Conservation (phyloP, 2,113 vertebrate species). For the Tupaia chinensis region DNA sequence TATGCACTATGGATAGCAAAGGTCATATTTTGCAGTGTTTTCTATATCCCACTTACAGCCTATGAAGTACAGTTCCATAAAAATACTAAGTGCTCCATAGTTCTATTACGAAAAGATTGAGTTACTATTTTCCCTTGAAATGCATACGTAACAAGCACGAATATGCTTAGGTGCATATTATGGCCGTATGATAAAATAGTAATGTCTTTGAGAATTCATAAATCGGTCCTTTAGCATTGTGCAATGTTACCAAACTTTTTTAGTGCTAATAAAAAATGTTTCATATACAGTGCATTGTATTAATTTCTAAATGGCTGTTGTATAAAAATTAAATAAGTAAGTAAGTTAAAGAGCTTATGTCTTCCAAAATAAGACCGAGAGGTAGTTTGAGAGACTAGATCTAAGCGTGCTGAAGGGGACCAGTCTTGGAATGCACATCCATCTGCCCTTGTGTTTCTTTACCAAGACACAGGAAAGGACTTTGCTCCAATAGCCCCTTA, state of each 20-base stretch:
- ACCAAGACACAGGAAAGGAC: too few relatives aligned
- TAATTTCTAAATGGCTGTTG: background rate
- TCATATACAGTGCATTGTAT: background rate
- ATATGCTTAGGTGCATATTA: background rate
- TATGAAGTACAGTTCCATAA: background rate
- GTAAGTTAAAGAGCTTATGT: too few relatives aligned
- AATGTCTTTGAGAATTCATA: background rate
- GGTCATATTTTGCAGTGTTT: background rate
- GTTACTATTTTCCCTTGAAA: background rate
- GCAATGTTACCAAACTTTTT: constrained; percentile 2
- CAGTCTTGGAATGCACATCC: too few relatives aligned
- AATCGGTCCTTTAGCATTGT: background rate
- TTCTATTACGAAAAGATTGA: background rate
- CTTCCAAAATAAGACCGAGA: too few relatives aligned
- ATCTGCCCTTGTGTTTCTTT: too few relatives aligned
- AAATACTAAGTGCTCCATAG: background rate
- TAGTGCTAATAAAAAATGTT: background rate
- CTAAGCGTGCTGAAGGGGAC: too few relatives aligned
- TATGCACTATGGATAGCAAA: background rate
- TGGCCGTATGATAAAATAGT: background rate
- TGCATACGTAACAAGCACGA: background rate
- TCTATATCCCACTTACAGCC: background rate
- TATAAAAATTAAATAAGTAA: too few relatives aligned
- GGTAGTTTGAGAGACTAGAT: too few relatives aligned
- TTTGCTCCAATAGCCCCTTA: too few relatives aligned